Evolutionary conservation across 2,797 vertebrate genomes (phyloP).

Genomic region (Pseudochirops corinnae): DNA sequence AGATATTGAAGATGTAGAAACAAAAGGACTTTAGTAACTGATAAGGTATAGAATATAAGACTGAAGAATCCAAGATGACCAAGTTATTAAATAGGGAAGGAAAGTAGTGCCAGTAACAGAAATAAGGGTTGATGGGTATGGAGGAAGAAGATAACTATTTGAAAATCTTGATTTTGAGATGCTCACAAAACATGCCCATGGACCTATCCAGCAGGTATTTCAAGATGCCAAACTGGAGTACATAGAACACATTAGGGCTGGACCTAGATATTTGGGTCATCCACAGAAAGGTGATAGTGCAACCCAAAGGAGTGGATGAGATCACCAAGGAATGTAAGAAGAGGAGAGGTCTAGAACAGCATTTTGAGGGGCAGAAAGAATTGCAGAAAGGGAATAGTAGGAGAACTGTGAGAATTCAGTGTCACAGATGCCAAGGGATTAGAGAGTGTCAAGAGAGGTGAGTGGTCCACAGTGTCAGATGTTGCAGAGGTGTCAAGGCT

Average conservation of each 20-base stretch:
- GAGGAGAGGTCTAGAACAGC: background rate
- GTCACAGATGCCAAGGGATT: background rate
- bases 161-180: background rate
- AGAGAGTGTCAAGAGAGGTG: background rate
- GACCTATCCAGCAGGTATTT: background rate
- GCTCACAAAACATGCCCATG: background rate
- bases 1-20: background rate
- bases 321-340: background rate
- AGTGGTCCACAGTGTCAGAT: too few species aligned
- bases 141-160: background rate
- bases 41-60: background rate
- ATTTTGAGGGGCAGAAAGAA: background rate
- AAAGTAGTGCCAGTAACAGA: background rate
- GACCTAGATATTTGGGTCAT: background rate
- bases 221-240: background rate
- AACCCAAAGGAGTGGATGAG: background rate
- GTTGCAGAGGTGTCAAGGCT: background rate
- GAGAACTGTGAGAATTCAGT: background rate
- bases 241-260: background rate
- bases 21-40: background rate
- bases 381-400: background rate
- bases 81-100: background rate
- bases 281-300: background rate
- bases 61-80: background rate
- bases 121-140: background rate